phyloP scores from a whole-genome alignment of 2,888 invertebrate species.

The Chorisops tibialis region DNA sequence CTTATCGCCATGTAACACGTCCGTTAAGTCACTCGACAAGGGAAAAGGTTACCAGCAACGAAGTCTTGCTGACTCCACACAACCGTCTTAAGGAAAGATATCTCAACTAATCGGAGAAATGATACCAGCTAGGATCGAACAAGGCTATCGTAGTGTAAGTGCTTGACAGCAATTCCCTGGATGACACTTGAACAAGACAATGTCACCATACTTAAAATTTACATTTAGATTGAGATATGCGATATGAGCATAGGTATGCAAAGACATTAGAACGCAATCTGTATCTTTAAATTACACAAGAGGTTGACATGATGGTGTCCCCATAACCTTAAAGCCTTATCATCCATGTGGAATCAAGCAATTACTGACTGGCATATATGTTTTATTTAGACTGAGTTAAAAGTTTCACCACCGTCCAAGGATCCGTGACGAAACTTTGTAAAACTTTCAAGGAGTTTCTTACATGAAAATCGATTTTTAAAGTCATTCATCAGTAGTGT shows the following conservation, averaged over 20 bases:
- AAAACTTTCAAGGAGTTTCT: neutral
- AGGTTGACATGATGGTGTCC: too few relatives aligned
- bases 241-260: too few relatives aligned
- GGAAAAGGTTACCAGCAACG: neutral
- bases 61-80: neutral
- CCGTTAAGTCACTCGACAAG: constrained; percentile 1
- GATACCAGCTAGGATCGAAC: neutral
- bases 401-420: too few relatives aligned
- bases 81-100: constrained; percentile 9
- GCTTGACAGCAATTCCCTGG: constrained; percentile 21
- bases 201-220: constrained; percentile 14
- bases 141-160: constrained; percentile 11
- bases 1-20: constrained; percentile 18
- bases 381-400: too few relatives aligned
- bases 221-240: constrained; percentile 24
- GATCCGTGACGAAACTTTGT: too few relatives aligned
- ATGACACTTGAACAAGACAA: constrained; percentile 10
- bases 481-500: constrained; percentile 14
- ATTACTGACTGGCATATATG: too few relatives aligned
- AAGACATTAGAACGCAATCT: too few relatives aligned
- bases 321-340: too few relatives aligned
- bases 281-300: too few relatives aligned
- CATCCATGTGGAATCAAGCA: too few relatives aligned
- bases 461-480: constrained; percentile 18
- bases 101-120: constrained; percentile 14